Percentiles rank a stretch among this genome's conserved stretches.
These are phyloP conservation scores for Galago senegalensis DNA, from an alignment of 2,797 vertebrate genomes.

Conservation along the genomic window DNA sequence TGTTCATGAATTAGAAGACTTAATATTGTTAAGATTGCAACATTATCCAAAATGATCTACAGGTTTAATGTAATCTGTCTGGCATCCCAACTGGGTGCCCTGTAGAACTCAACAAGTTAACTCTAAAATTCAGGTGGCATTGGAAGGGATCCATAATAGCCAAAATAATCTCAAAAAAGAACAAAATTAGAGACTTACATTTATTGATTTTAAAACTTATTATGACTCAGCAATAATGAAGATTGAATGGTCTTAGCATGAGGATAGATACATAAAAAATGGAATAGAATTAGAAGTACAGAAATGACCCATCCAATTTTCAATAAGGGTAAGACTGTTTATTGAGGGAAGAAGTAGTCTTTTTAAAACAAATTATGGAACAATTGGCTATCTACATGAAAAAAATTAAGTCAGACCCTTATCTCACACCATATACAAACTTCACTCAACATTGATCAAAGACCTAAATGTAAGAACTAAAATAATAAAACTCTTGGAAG, in stretches of 20 bases:
- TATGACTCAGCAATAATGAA: background rate
- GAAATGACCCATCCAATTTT: background rate
- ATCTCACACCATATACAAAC: background rate
- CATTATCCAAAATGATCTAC: too few relatives aligned
- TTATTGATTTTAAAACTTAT: background rate
- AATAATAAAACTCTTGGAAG: background rate
- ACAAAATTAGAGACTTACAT: background rate
- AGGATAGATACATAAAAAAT: background rate
- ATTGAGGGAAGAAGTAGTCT: background rate
- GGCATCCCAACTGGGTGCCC: too few relatives aligned
- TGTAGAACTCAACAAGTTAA: too few relatives aligned
- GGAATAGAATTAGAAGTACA: background rate
- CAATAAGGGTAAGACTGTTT: background rate
- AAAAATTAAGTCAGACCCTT: background rate
- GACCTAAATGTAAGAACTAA: background rate
- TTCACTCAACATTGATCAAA: background rate
- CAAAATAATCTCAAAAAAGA: too few relatives aligned
- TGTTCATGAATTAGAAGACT: too few relatives aligned
- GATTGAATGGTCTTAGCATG: background rate
- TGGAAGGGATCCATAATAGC: too few relatives aligned
- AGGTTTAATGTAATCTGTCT: too few relatives aligned
- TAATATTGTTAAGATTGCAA: too few relatives aligned
- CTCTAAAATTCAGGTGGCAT: too few relatives aligned
- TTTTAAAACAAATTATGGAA: background rate
- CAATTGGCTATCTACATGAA: background rate